These are phyloP conservation scores for Amia ocellicauda DNA, from an alignment of 2,113 vertebrate species.

Conservation along the genomic window DNA sequence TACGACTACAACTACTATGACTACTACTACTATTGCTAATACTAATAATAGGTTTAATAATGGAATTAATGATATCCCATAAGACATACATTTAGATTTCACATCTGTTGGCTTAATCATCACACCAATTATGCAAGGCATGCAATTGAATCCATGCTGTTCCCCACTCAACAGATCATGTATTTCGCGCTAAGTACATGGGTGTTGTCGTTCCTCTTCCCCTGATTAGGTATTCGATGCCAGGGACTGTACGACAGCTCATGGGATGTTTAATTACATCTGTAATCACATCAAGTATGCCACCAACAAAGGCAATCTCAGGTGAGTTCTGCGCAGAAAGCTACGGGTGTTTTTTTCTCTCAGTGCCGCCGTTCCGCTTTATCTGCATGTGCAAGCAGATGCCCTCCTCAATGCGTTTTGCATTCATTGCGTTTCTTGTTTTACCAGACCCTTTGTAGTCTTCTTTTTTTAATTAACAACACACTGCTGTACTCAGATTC, in stretches of 20 bases:
- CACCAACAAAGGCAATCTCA: slow-evolving; percentile 97
- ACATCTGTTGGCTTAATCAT: no score
- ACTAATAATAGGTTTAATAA: no score
- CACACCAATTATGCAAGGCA: no score
- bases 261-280: slow-evolving; percentile 98
- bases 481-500: not conserved
- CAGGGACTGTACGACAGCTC: slow-evolving; percentile 91
- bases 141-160: no score
- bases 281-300: slow-evolving; percentile 98
- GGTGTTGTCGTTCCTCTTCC: not conserved
- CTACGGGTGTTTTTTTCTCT: slow-evolving; percentile 18
- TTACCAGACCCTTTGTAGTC: slow-evolving; percentile 19
- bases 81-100: no score
- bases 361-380: slow-evolving; percentile 38
- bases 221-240: slow-evolving; percentile 87
- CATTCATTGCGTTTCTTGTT: not conserved
- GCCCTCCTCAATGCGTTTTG: not conserved
- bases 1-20: no score
- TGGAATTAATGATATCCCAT: no score
- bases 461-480: slow-evolving; percentile 20
- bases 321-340: slow-evolving; percentile 57
- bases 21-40: no score
- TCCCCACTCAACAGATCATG: no score
- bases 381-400: slow-evolving; percentile 42
- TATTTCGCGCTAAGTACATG: no score